Conservation (phyloP, 2,113 vertebrate genomes). For the Triplophysa siluroides region DNA sequence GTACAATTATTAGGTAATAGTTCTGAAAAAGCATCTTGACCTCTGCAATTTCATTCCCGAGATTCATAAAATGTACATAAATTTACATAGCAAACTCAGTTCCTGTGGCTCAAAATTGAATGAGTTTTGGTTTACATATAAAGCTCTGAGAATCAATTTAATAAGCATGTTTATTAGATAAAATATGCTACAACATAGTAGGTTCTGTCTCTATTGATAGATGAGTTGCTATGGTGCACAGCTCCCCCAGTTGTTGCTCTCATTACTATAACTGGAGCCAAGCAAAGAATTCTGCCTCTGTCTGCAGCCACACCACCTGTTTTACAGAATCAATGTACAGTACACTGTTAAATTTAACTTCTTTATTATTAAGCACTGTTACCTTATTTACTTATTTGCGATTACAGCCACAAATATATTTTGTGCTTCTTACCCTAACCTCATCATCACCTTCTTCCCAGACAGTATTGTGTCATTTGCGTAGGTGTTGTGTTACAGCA, state of each 20-base stretch:
- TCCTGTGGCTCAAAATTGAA: not conserved
- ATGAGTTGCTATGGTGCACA: conserved; percentile 34
- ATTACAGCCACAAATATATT: not conserved
- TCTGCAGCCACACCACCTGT: too few species aligned
- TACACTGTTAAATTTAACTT: not conserved
- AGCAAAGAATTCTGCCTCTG: not conserved
- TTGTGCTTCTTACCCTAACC: not conserved
- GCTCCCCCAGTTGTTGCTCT: conserved; percentile 23
- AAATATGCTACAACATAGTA: not conserved
- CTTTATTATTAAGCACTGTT: not conserved
- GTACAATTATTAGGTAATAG: too few species aligned
- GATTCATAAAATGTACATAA: not conserved
- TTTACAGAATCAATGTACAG: not conserved
- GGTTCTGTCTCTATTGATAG: conserved; percentile 14
- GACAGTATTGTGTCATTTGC: not conserved
- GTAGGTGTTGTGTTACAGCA: too few species aligned
- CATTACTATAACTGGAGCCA: not conserved
- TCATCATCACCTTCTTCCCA: not conserved
- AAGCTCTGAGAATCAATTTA: too few species aligned
- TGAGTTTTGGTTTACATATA: not conserved
- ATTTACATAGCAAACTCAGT: conserved; percentile 1
- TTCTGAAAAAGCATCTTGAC: not conserved
- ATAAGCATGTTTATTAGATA: not conserved
- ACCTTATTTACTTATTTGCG: not conserved
- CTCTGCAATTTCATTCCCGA: not conserved